Conservation (phyloP, 2,888 invertebrate genomes). For the Pachydiplax longipennis region DNA sequence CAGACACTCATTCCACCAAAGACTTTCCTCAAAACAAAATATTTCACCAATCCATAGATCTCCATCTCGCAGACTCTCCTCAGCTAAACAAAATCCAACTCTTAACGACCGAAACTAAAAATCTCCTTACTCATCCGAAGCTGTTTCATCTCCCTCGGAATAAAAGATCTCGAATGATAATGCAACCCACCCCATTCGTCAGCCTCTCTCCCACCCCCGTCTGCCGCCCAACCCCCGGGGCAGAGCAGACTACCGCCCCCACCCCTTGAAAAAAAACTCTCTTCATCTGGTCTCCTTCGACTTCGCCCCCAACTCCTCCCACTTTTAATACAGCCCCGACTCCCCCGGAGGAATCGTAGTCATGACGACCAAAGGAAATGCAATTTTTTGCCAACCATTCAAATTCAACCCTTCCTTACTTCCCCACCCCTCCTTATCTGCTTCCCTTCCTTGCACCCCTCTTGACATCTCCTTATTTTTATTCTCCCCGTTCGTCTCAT, state of each 20-base stretch:
- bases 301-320: not conserved
- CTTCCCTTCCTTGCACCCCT: not conserved
- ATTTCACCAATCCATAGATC: too few relatives aligned
- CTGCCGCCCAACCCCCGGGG: not conserved
- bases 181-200: slow-evolving; percentile 9
- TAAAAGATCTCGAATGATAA: slow-evolving; percentile 43
- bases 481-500: not conserved
- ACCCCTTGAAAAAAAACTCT: not conserved
- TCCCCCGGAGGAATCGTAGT: slow-evolving; percentile 34
- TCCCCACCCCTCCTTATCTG: not conserved
- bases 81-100: slow-evolving; percentile 14
- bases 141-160: slow-evolving; percentile 44
- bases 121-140: slow-evolving; percentile 43
- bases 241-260: not conserved
- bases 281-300: not conserved
- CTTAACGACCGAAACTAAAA: slow-evolving; percentile 44
- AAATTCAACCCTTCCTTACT: slow-evolving; percentile 25
- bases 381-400: slow-evolving; percentile 45
- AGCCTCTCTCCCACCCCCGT: not conserved
- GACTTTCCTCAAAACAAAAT: too few relatives aligned
- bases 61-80: not conserved
- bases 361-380: slow-evolving; percentile 43
- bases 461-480: not conserved
- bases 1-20: too few relatives aligned
- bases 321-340: slow-evolving; percentile 33